These are phyloP conservation scores for Fissipunctia ypsillon DNA, from an alignment of 2,888 invertebrate genomes.

Conservation along the genomic window DNA sequence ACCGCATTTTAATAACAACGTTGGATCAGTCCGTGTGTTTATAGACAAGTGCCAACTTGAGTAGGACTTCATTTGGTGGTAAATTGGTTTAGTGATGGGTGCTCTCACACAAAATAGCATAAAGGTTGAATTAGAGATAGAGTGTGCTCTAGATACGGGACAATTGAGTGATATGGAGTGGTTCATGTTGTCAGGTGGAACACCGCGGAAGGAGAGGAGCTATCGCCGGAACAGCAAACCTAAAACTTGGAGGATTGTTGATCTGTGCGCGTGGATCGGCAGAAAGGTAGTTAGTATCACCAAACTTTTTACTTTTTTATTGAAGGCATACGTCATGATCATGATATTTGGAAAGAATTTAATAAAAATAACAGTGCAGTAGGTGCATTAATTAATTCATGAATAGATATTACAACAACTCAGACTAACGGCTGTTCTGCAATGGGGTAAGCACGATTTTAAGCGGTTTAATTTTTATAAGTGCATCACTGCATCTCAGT, in stretches of 20 bases:
- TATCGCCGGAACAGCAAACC: constrained; percentile 76
- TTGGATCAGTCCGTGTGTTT: constrained; percentile 26
- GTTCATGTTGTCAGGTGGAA: constrained; percentile 85
- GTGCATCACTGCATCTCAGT: background rate
- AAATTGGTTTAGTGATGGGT: constrained; percentile 63
- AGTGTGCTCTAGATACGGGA: constrained; percentile 77
- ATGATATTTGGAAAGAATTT: too few relatives aligned
- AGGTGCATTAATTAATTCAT: background rate
- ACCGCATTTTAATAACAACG: constrained; percentile 48
- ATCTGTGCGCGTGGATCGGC: constrained; percentile 86
- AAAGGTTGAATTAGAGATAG: constrained; percentile 82
- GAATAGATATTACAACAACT: background rate
- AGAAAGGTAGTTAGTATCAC: constrained; percentile 79
- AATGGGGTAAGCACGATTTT: background rate
- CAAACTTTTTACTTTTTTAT: constrained; percentile 16
- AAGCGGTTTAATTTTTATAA: background rate
- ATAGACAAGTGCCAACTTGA: constrained; percentile 41
- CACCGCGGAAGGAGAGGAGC: constrained; percentile 80
- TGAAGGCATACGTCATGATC: background rate
- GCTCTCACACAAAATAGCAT: constrained; percentile 69
- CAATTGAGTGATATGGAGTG: constrained; percentile 82
- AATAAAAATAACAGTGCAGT: background rate
- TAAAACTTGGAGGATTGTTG: constrained; percentile 82
- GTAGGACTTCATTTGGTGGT: constrained; percentile 15
- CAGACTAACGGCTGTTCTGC: background rate